A percentile compares a stretch with the other conserved stretches of the same genome.
phyloP scores from a whole-genome alignment of 2,888 invertebrate genomes.

The Adelphocoris suturalis region DNA sequence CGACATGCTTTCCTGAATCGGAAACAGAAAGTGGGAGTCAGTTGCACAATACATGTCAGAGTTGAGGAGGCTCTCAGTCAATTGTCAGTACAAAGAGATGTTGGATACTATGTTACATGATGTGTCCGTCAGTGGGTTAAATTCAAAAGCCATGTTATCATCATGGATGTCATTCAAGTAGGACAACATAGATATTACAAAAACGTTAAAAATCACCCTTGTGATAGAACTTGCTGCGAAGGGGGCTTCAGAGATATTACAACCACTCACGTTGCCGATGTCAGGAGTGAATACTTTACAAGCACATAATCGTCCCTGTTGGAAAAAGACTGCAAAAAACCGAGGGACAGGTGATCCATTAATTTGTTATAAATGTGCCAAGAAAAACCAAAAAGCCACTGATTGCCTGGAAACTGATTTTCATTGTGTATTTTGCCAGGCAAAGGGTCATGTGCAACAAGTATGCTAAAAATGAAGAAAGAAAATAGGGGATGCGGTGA shows the following conservation, averaged over 20 bases:
- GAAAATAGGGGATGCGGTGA: too few species aligned
- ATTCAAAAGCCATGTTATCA: conserved; percentile 59
- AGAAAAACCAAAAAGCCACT: not conserved
- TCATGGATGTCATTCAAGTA: conserved; percentile 57
- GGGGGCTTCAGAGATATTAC: conserved; percentile 48
- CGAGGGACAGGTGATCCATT: not conserved
- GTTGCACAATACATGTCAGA: conserved; percentile 9
- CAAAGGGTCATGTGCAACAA: not conserved
- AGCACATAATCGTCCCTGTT: not conserved
- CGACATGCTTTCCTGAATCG: conserved; percentile 57
- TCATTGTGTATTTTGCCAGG: conserved; percentile 33
- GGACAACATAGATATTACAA: conserved; percentile 38
- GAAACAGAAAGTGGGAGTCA: conserved; percentile 50
- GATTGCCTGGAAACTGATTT: conserved; percentile 34
- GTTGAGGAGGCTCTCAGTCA: conserved; percentile 3
- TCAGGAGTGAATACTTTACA: not conserved
- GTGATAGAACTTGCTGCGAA: conserved; percentile 53
- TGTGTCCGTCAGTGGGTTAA: conserved; percentile 55
- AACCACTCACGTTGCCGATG: not conserved
- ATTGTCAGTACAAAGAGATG: conserved; percentile 41
- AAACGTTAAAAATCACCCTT: conserved; percentile 40
- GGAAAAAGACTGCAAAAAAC: not conserved
- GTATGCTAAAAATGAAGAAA: not conserved
- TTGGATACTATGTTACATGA: conserved; percentile 52
- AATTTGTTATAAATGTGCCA: conserved; percentile 5